A percentile compares a stretch with the other conserved stretches of the same genome.
phyloP scores from a whole-genome alignment of 92 coral and sea anemone genomes.

The Bergia sp. region DNA sequence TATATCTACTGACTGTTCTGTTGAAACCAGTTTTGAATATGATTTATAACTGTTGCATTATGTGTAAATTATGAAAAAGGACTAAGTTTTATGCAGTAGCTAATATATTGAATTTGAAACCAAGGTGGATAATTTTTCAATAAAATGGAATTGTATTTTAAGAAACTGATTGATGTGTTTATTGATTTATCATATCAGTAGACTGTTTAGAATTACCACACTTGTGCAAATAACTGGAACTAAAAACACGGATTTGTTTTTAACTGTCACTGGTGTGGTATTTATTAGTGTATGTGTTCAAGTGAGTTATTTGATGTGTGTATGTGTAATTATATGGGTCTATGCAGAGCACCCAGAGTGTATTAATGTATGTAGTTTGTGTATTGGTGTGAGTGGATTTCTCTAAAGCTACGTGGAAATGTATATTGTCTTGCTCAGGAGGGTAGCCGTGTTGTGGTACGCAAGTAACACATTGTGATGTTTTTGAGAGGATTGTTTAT shows the following conservation, averaged over 20 bases:
- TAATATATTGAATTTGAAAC: conserved; percentile 39
- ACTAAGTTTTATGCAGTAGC: conserved; percentile 27
- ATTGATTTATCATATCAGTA: not conserved
- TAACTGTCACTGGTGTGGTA: not conserved
- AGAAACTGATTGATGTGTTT: not conserved
- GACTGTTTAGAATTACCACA: not conserved
- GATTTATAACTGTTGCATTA: conserved; percentile 32
- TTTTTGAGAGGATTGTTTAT: no score
- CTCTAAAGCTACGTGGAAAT: no score
- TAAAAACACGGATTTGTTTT: not conserved
- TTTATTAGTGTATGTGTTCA: not conserved
- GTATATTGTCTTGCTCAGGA: no score
- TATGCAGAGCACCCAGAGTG: no score
- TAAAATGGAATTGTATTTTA: conserved; percentile 47
- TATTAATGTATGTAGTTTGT: no score
- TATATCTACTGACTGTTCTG: not conserved
- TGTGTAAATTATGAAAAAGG: conserved; percentile 17
- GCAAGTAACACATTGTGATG: no score
- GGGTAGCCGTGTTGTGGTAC: no score
- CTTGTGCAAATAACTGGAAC: not conserved
- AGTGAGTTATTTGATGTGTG: not conserved
- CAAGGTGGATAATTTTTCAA: conserved; percentile 41
- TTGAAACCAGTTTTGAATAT: conserved; percentile 27
- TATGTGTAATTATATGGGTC: not conserved
- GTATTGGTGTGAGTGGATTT: no score